phyloP scores from a whole-genome alignment of 2,797 vertebrate species.

The Myiotriccus ornatus region DNA sequence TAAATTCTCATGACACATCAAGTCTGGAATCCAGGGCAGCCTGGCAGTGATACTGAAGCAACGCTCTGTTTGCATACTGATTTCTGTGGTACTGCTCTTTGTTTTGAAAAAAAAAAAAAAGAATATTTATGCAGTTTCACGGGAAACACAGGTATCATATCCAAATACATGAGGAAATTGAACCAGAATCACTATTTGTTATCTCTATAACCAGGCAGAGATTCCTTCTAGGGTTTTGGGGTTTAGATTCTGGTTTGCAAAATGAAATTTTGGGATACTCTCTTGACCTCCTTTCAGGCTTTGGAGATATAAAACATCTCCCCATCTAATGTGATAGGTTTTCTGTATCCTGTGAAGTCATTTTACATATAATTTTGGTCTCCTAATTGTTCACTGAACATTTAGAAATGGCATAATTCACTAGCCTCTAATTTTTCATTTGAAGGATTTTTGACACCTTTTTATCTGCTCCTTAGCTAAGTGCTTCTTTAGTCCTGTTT shows the following conservation, averaged over 20 bases:
- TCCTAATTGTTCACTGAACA: neutral
- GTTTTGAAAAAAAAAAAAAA: neutral
- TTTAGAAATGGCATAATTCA: neutral
- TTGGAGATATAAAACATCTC: neutral
- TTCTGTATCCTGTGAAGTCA: neutral
- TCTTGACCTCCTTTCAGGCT: neutral
- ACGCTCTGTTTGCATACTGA: neutral
- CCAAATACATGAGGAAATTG: neutral
- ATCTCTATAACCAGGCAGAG: neutral
- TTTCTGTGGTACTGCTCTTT: neutral
- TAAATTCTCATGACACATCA: slow-evolving; percentile 11
- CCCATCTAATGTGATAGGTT: neutral
- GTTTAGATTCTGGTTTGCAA: neutral
- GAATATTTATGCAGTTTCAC: neutral
- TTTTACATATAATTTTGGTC: neutral
- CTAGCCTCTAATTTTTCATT: neutral
- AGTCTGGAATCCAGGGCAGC: slow-evolving; percentile 3
- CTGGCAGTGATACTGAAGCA: neutral
- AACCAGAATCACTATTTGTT: neutral
- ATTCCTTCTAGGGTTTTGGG: neutral
- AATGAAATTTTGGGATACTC: neutral
- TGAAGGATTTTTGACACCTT: neutral
- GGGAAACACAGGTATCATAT: neutral
- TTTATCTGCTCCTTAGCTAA: neutral
- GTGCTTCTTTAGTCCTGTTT: neutral